These are phyloP conservation scores for Dasyprocta punctata DNA, from an alignment of 2,113 vertebrate genomes.

Conservation along the genomic window DNA sequence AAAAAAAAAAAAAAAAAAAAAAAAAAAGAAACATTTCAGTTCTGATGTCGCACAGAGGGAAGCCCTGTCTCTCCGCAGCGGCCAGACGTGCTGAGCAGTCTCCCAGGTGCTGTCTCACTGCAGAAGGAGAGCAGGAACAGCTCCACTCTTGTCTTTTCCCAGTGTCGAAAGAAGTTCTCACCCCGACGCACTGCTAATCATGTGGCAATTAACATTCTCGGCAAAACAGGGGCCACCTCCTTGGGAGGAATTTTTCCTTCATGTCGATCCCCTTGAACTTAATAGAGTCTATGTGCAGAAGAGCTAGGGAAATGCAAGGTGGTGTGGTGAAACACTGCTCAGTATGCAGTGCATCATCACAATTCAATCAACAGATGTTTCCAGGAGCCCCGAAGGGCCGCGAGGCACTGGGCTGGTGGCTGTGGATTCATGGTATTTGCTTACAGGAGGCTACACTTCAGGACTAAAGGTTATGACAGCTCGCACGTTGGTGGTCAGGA, in stretches of 20 bases:
- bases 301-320: background rate
- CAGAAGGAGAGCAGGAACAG: background rate
- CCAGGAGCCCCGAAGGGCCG: background rate
- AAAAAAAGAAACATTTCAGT: background rate
- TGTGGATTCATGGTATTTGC: background rate
- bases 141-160: background rate
- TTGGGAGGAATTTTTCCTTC: background rate
- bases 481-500: background rate
- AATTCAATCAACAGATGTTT: background rate
- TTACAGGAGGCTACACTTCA: background rate
- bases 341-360: background rate
- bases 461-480: background rate
- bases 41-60: background rate
- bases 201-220: background rate
- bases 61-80: background rate
- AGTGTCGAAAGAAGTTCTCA: background rate
- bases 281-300: background rate
- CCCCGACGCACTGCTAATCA: background rate
- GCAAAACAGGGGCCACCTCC: background rate
- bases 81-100: background rate
- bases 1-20: no score
- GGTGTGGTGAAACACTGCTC: background rate
- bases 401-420: background rate
- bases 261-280: background rate
- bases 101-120: background rate